Conservation (phyloP, 2,888 invertebrate genomes). For the Incurvaria masculella region DNA sequence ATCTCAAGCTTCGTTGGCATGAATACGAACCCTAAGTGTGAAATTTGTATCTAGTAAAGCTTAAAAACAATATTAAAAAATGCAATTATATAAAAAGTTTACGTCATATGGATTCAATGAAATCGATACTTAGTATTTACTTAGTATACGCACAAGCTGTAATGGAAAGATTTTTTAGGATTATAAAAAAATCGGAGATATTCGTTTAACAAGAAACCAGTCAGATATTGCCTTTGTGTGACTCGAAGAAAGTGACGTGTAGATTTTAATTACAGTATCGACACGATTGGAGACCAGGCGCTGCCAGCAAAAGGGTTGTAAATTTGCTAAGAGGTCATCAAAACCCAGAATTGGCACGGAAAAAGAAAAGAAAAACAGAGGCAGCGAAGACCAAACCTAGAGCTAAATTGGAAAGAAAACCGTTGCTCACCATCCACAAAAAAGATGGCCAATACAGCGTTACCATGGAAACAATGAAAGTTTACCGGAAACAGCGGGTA, state of each 20-base stretch:
- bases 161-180: no score
- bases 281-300: slow-evolving; percentile 44
- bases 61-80: no score
- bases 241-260: background rate
- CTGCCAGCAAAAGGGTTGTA: slow-evolving; percentile 38
- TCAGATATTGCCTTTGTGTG: background rate
- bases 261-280: slow-evolving; percentile 36
- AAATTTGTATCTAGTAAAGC: no score
- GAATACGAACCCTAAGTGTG: no score
- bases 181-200: no score
- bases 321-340: slow-evolving; percentile 36
- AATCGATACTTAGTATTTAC: no score
- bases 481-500: slow-evolving; percentile 30
- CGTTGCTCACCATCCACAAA: slow-evolving; percentile 38
- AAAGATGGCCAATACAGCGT: slow-evolving; percentile 43
- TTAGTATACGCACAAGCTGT: no score
- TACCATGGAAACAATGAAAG: slow-evolving; percentile 47
- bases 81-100: no score
- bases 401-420: slow-evolving; percentile 31
- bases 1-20: no score
- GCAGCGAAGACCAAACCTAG: slow-evolving; percentile 22
- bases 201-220: no score
- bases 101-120: no score
- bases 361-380: slow-evolving; percentile 32
- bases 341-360: slow-evolving; percentile 32